phyloP scores from a whole-genome alignment of 1,140 invertebrate genomes.

The Drosophila punjabiensis region DNA sequence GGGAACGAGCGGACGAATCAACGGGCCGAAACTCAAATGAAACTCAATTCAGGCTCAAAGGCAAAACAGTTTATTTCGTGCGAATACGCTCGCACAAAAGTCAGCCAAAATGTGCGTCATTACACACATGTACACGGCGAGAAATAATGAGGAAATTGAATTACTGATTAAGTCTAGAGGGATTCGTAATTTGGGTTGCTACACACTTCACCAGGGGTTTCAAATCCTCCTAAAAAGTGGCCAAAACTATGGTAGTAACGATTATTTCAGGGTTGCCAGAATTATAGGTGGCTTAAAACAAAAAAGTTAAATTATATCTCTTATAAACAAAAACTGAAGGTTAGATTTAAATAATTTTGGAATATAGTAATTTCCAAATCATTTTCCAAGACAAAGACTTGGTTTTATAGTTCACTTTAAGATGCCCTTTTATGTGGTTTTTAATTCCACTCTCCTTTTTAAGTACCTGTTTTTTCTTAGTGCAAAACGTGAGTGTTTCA shows the following conservation, averaged over 20 bases:
- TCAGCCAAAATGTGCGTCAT: constrained; percentile 70
- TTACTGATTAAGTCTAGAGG: background rate
- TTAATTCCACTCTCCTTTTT: no score
- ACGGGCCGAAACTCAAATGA: constrained; percentile 49
- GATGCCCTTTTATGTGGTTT: background rate
- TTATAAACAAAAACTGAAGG: no score
- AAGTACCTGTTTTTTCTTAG: background rate
- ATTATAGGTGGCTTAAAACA: no score
- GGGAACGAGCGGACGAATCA: constrained; percentile 24
- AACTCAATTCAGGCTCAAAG: constrained; percentile 61
- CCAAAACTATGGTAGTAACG: no score
- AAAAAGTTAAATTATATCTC: no score
- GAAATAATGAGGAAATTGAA: background rate
- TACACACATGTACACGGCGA: constrained; percentile 56
- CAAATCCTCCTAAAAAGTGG: no score
- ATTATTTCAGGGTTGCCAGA: no score
- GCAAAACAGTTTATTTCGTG: constrained; percentile 79
- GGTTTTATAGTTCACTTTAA: no score
- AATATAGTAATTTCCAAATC: no score
- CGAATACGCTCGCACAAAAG: constrained; percentile 73
- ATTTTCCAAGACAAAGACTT: background rate
- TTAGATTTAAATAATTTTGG: no score
- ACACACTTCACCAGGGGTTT: background rate
- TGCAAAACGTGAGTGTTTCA: constrained; percentile 23
- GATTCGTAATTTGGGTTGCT: background rate